Conservation (phyloP, 2,113 vertebrate species). For the Lophius piscatorius region DNA sequence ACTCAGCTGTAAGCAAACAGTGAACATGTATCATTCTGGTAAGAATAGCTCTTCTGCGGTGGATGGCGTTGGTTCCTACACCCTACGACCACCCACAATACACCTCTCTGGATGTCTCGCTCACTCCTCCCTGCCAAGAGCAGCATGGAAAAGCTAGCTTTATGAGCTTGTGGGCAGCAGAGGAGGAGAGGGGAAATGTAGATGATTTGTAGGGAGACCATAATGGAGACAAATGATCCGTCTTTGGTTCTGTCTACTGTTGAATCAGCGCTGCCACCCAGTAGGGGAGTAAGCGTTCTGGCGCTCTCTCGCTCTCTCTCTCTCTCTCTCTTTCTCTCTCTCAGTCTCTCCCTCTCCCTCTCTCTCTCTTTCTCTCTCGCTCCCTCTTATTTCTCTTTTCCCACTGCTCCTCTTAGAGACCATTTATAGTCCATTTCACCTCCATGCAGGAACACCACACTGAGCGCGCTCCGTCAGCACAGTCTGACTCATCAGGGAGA, state of each 20-base stretch:
- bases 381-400: constrained; percentile 52
- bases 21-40: constrained; percentile 62
- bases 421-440: constrained; percentile 34
- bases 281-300: constrained; percentile 41
- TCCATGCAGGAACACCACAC: constrained; percentile 7
- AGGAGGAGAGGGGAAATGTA: constrained; percentile 72
- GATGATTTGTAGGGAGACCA: constrained; percentile 70
- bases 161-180: constrained; percentile 70
- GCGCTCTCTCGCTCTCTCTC: constrained; percentile 33
- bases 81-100: constrained; percentile 76
- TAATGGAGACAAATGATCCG: constrained; percentile 74
- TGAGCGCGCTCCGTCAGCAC: neutral
- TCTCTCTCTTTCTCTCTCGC: constrained; percentile 30
- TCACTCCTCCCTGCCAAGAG: constrained; percentile 60
- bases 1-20: constrained; percentile 71
- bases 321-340: constrained; percentile 30
- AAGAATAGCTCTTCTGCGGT: constrained; percentile 72
- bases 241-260: constrained; percentile 67
- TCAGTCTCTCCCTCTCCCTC: constrained; percentile 29
- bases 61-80: constrained; percentile 36
- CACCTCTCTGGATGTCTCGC: constrained; percentile 53
- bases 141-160: constrained; percentile 72
- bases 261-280: constrained; percentile 76
- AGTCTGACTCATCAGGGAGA: neutral
- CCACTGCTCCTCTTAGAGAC: constrained; percentile 36